phyloP scores from a whole-genome alignment of 30 jellyfish, hydroid and myxozoan species.

The Turritopsis rubra region DNA sequence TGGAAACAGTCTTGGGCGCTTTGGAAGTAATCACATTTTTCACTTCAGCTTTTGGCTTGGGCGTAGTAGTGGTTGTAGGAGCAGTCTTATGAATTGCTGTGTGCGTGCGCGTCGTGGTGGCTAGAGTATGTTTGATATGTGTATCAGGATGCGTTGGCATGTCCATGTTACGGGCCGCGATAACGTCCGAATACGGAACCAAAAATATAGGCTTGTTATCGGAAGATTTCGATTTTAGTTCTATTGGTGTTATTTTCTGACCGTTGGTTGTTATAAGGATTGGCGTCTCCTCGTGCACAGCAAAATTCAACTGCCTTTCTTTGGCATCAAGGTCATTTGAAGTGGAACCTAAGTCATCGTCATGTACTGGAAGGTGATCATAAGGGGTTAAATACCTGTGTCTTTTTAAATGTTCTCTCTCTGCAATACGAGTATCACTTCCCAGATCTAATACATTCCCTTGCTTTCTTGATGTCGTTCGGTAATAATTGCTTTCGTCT shows the following conservation, averaged over 20 bases:
- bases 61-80: conserved; percentile 1
- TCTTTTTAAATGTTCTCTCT: background rate
- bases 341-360: background rate
- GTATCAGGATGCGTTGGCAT: conserved; percentile 7
- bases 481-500: too few species aligned
- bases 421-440: background rate
- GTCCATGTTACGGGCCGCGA: background rate
- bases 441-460: background rate
- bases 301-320: background rate
- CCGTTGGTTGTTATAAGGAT: conserved; percentile 12
- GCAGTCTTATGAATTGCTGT: conserved; percentile 5
- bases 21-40: background rate
- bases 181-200: background rate
- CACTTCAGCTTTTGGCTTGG: background rate
- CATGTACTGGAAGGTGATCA: background rate
- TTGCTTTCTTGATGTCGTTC: background rate
- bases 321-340: background rate
- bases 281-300: conserved; percentile 32
- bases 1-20: background rate
- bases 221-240: conserved; percentile 22
- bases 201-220: conserved; percentile 28
- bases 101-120: conserved; percentile 5
- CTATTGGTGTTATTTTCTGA: conserved; percentile 15
- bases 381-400: background rate
- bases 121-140: background rate